These are phyloP conservation scores for Plusia festucae DNA, from an alignment of 2,888 invertebrate genomes.

Conservation along the genomic window DNA sequence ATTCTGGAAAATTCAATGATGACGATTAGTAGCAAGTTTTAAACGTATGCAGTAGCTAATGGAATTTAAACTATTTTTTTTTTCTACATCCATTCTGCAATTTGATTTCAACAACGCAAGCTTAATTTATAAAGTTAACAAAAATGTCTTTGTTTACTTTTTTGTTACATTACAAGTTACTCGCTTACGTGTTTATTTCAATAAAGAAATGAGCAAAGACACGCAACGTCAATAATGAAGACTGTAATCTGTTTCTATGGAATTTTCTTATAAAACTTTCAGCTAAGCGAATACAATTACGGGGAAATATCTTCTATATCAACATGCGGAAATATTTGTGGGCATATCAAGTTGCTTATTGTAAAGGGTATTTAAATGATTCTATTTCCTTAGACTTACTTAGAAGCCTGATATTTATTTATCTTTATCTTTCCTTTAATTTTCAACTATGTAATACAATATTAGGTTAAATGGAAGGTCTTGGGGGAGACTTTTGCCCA, in stretches of 20 bases:
- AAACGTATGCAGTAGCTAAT: too few species aligned
- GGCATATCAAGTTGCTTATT: too few species aligned
- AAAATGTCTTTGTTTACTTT: slow-evolving; percentile 70
- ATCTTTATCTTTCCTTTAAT: too few species aligned
- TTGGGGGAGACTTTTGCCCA: too few species aligned
- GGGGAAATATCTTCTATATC: slow-evolving; percentile 7
- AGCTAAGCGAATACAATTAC: slow-evolving; percentile 39
- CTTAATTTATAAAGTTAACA: slow-evolving; percentile 55
- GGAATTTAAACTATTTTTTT: too few species aligned
- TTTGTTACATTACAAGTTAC: slow-evolving; percentile 61
- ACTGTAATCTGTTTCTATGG: slow-evolving; percentile 57
- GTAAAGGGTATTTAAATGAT: too few species aligned
- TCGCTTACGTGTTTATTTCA: slow-evolving; percentile 67
- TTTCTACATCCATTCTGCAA: neutral
- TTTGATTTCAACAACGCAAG: slow-evolving; percentile 43
- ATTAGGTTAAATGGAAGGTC: too few species aligned
- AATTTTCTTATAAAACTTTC: slow-evolving; percentile 42
- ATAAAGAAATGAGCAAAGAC: slow-evolving; percentile 67
- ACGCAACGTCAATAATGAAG: slow-evolving; percentile 69
- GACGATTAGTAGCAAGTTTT: too few species aligned
- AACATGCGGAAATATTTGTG: neutral
- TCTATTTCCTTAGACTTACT: too few species aligned
- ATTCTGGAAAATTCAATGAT: too few species aligned
- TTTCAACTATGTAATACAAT: too few species aligned
- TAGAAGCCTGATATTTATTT: too few species aligned